phyloP scores from a whole-genome alignment of 2,888 invertebrate species.

The Gandaritis pyraliata region DNA sequence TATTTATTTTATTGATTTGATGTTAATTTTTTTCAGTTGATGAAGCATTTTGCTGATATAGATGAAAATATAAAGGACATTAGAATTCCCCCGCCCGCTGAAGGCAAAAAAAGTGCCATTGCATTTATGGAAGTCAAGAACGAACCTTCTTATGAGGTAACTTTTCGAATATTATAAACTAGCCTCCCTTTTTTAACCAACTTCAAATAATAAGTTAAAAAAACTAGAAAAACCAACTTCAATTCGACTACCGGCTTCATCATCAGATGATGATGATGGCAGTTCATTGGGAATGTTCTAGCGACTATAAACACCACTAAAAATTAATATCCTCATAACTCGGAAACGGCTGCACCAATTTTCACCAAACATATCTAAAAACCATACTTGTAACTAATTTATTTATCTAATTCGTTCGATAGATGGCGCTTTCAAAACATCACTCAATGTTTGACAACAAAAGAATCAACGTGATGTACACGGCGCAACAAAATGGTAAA shows the following conservation, averaged over 20 bases:
- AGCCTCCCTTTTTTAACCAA: too few species aligned
- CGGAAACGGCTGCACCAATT: too few species aligned
- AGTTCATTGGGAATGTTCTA: too few species aligned
- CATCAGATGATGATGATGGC: too few species aligned
- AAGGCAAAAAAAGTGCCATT: constrained; percentile 66
- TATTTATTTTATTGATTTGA: too few species aligned
- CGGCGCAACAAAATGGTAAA: constrained; percentile 71
- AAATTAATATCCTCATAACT: too few species aligned
- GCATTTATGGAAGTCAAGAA: constrained; percentile 73
- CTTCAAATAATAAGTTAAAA: too few species aligned
- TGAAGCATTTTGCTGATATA: constrained; percentile 68
- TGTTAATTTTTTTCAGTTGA: constrained; percentile 57
- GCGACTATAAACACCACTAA: too few species aligned
- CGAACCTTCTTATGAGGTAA: constrained; percentile 73
- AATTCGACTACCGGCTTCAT: too few species aligned
- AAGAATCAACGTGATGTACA: constrained; percentile 76
- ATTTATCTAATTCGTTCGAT: too few species aligned
- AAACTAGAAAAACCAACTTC: too few species aligned
- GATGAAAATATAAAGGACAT: constrained; percentile 65
- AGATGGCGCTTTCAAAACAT: constrained; percentile 78
- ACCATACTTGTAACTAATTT: constrained; percentile 6
- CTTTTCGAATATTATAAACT: neutral
- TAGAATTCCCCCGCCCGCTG: constrained; percentile 62
- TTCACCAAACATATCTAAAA: too few species aligned
- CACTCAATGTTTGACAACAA: constrained; percentile 76